phyloP scores from a whole-genome alignment of 2,113 vertebrate genomes.

The Fukomys damarensis region DNA sequence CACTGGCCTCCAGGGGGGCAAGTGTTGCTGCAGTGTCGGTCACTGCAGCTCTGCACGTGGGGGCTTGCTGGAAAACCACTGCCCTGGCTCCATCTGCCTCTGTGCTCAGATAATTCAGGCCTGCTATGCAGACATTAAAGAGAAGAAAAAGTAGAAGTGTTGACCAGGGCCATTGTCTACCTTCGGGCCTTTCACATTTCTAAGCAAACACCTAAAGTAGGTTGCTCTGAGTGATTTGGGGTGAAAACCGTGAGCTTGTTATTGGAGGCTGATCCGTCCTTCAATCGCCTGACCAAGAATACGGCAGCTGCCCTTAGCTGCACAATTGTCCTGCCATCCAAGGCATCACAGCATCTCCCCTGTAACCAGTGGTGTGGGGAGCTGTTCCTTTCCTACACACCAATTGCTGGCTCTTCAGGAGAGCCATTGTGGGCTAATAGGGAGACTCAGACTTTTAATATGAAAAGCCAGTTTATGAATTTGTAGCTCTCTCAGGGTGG shows the following conservation, averaged over 20 bases:
- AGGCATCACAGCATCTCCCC: too few relatives aligned
- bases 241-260: background rate
- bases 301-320: too few relatives aligned
- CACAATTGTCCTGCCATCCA: too few relatives aligned
- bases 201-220: background rate
- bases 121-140: background rate
- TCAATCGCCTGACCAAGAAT: too few relatives aligned
- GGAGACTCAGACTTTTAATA: too few relatives aligned
- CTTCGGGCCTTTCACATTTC: background rate
- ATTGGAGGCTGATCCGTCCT: too few relatives aligned
- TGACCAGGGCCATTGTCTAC: background rate
- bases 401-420: too few relatives aligned
- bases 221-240: background rate
- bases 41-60: background rate
- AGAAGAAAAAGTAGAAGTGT: background rate
- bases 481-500: too few relatives aligned
- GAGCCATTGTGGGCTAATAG: too few relatives aligned
- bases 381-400: too few relatives aligned
- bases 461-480: too few relatives aligned
- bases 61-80: background rate
- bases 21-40: rapidly evolving
- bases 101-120: background rate
- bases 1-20: background rate
- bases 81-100: background rate
- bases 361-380: too few relatives aligned